Percentiles rank a stretch among this genome's conserved stretches.
Conservation (phyloP, 1,140 invertebrate species). For the Venturia canescens region DNA sequence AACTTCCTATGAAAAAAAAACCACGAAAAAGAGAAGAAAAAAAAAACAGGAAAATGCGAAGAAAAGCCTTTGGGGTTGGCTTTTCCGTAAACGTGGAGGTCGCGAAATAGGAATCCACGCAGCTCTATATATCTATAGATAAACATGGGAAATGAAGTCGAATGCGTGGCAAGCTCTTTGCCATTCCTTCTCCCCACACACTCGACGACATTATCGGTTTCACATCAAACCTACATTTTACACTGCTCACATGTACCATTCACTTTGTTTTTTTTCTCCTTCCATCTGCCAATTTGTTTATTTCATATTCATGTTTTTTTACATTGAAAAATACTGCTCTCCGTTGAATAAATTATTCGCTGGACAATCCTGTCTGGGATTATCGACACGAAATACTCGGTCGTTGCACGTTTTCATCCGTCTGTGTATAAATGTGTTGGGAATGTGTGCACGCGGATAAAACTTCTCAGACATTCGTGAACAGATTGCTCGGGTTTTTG, state of each 20-base stretch:
- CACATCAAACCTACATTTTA: constrained; percentile 66
- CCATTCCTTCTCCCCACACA: constrained; percentile 18
- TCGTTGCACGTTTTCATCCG: no score
- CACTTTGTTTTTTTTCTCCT: constrained; percentile 17
- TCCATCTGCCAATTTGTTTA: constrained; percentile 6
- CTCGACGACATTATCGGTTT: constrained; percentile 71
- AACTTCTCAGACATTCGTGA: no score
- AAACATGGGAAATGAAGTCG: constrained; percentile 11
- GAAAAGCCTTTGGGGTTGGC: constrained; percentile 14
- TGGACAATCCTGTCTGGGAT: no score
- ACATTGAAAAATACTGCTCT: no score
- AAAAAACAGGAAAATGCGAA: background rate
- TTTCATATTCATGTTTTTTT: constrained; percentile 3
- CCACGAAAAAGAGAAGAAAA: background rate
- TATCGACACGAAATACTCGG: no score
- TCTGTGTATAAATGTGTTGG: no score
- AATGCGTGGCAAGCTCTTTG: constrained; percentile 19
- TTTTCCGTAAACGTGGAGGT: constrained; percentile 30
- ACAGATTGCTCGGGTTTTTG: no score
- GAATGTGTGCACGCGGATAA: no score
- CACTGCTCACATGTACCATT: constrained; percentile 51
- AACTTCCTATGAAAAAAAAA: no score
- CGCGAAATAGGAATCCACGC: background rate
- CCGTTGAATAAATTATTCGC: no score
- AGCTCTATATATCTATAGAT: background rate